A percentile compares a stretch with the other conserved stretches of the same genome.
Evolutionary conservation across 2,113 vertebrate species (phyloP).

Genomic region (Microtus ochrogaster): DNA sequence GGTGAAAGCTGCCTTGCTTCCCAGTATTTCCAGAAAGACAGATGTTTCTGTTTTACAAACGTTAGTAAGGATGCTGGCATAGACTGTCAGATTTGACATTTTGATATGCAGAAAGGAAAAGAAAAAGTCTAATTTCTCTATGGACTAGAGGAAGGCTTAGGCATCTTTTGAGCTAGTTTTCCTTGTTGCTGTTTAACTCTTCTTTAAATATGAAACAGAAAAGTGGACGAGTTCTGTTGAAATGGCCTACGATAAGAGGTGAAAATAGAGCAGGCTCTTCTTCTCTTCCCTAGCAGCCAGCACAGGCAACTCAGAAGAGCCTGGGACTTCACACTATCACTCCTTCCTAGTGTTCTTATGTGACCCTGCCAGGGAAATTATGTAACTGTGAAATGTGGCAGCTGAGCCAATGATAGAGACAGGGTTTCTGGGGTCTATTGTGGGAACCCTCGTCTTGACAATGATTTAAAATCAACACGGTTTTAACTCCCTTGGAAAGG

Average conservation of each 20-base stretch:
- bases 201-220: conserved; percentile 47
- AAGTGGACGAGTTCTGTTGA: neutral
- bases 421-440: neutral
- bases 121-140: conserved; percentile 57
- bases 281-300: neutral
- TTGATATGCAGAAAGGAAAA: conserved; percentile 45
- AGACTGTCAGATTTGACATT: conserved; percentile 47
- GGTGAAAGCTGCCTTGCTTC: conserved; percentile 64
- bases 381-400: neutral
- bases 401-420: neutral
- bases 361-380: neutral
- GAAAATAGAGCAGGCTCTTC: neutral
- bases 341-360: neutral
- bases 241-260: neutral
- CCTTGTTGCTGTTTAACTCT: neutral
- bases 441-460: neutral
- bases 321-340: neutral
- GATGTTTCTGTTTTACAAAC: conserved; percentile 74
- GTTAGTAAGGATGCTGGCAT: conserved; percentile 53
- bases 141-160: conserved; percentile 36
- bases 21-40: conserved; percentile 69
- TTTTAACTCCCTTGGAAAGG: neutral
- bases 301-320: neutral
- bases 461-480: neutral
- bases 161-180: neutral